Evolutionary conservation across 2,888 invertebrate species (phyloP).

Genomic region (Meganola albula): DNA sequence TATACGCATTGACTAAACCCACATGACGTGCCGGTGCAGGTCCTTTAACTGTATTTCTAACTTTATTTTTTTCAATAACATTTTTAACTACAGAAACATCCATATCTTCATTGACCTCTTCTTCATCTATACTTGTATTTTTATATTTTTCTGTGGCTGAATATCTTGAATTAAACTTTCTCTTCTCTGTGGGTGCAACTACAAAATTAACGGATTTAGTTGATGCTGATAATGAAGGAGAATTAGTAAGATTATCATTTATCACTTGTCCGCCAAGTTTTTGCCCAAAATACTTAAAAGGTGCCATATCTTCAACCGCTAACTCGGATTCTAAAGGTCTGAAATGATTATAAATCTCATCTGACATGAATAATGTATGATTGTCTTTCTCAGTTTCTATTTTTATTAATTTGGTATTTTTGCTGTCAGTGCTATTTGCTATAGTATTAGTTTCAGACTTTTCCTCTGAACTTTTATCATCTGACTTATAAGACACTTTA

Average conservation of each 20-base stretch:
- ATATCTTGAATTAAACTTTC: constrained; percentile 66
- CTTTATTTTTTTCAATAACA: constrained; percentile 72
- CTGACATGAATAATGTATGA: constrained; percentile 77
- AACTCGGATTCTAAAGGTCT: constrained; percentile 79
- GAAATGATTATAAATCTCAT: constrained; percentile 81
- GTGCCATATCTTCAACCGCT: constrained; percentile 81
- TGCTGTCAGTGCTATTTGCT: constrained; percentile 54
- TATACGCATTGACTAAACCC: constrained; percentile 67
- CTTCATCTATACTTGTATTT: constrained; percentile 71
- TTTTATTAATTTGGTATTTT: constrained; percentile 46
- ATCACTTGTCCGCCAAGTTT: constrained; percentile 68
- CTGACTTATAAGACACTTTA: constrained; percentile 28
- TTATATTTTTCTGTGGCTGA: constrained; percentile 70
- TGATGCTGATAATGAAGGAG: constrained; percentile 67
- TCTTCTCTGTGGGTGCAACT: constrained; percentile 56
- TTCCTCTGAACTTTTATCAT: constrained; percentile 40
- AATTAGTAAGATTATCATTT: constrained; percentile 64
- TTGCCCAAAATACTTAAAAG: constrained; percentile 84
- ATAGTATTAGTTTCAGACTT: constrained; percentile 50
- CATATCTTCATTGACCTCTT: constrained; percentile 77
- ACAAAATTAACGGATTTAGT: constrained; percentile 70
- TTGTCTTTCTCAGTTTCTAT: constrained; percentile 64
- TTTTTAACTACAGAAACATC: constrained; percentile 79
- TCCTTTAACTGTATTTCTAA: constrained; percentile 70
- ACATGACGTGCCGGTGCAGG: constrained; percentile 68